Percentiles rank a stretch among this genome's conserved stretches.
Conservation (phyloP, 2,113 vertebrate genomes). For the Cairina moschata region DNA sequence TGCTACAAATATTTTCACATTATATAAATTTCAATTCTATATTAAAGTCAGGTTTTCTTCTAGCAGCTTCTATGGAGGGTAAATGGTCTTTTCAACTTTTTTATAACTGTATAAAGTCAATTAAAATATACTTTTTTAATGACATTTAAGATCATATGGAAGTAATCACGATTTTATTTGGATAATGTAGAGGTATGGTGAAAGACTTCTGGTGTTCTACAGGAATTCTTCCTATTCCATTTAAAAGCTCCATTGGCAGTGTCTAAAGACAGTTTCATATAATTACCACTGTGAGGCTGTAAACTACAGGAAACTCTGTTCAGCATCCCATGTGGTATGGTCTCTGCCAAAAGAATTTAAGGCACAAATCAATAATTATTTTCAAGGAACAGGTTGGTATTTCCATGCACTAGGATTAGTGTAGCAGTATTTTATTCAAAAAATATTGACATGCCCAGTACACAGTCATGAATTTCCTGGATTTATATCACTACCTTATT, state of each 20-base stretch:
- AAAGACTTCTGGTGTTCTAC: neutral
- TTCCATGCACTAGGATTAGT: neutral
- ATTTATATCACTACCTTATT: neutral
- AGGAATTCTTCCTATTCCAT: neutral
- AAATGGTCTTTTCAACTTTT: neutral
- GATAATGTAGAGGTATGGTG: neutral
- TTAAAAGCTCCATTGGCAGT: neutral
- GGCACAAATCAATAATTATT: neutral
- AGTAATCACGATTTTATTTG: neutral
- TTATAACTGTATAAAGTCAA: neutral
- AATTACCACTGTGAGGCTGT: neutral
- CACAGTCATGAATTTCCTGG: neutral
- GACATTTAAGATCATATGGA: neutral
- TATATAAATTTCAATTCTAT: neutral
- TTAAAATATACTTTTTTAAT: neutral
- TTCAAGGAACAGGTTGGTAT: neutral
- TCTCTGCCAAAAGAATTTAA: neutral
- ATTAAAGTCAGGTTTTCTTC: neutral
- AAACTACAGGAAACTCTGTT: constrained; percentile 10
- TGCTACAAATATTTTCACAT: neutral
- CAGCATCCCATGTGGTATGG: neutral
- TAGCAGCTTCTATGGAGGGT: neutral
- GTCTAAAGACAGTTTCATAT: neutral
- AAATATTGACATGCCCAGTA: neutral
- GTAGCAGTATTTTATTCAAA: neutral